Evolutionary conservation across 2,888 invertebrate species (phyloP).

Genomic region (Onthophagus sagittarius): DNA sequence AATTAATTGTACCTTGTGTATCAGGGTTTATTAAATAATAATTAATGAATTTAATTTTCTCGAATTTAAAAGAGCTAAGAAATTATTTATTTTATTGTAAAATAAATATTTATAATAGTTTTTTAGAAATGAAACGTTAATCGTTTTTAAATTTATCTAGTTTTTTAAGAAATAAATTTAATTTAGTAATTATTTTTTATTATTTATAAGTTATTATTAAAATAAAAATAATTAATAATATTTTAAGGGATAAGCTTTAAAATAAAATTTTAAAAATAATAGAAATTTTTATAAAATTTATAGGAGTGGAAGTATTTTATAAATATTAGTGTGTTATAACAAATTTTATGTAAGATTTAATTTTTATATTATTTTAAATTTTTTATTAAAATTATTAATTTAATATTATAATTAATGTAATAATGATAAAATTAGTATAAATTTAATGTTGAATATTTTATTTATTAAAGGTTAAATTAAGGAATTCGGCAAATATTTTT

Average conservation of each 20-base stretch:
- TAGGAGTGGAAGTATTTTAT: conserved; percentile 31
- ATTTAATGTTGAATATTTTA: conserved; percentile 35
- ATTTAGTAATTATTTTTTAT: conserved; percentile 37
- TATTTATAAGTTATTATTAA: conserved; percentile 26
- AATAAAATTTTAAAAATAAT: no score
- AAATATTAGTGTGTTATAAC: conserved; percentile 33
- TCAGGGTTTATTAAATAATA: conserved; percentile 62
- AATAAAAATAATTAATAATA: not conserved
- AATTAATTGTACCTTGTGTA: conserved; percentile 67
- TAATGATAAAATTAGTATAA: conserved; percentile 61
- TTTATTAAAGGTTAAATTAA: conserved; percentile 47
- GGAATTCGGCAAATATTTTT: conserved; percentile 59
- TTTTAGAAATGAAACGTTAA: conserved; percentile 48
- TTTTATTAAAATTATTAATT: conserved; percentile 47
- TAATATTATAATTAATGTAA: conserved; percentile 49
- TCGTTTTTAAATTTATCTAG: conserved; percentile 61
- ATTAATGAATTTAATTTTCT: conserved; percentile 49
- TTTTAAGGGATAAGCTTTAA: not conserved
- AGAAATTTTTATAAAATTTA: conserved; percentile 32
- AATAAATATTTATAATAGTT: conserved; percentile 47
- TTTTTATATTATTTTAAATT: conserved; percentile 49
- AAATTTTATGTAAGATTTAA: conserved; percentile 43
- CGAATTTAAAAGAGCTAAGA: conserved; percentile 63
- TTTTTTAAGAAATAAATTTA: conserved; percentile 63
- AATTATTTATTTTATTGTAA: conserved; percentile 45